Conservation (phyloP, 2,888 invertebrate genomes). For the Chloromyia formosa region DNA sequence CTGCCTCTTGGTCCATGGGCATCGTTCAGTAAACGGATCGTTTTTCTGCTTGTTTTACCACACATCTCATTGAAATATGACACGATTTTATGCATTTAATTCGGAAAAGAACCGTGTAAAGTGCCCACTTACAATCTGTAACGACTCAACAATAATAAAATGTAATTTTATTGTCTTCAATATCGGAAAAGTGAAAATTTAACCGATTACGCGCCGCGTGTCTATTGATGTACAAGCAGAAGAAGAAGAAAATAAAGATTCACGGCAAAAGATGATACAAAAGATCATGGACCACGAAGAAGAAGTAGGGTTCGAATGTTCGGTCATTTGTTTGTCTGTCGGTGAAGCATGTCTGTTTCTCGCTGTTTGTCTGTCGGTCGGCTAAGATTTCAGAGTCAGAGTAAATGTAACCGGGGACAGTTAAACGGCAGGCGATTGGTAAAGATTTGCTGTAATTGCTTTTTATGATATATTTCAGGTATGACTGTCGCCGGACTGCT, state of each 20-base stretch:
- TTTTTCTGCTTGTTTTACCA: slow-evolving; percentile 41
- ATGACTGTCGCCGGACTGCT: slow-evolving; percentile 23
- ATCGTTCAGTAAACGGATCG: slow-evolving; percentile 27
- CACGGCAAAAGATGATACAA: background rate
- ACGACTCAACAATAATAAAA: slow-evolving; percentile 43
- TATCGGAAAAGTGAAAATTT: slow-evolving; percentile 42
- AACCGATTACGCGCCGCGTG: slow-evolving; percentile 30
- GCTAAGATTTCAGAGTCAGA: background rate
- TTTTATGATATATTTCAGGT: slow-evolving; percentile 37
- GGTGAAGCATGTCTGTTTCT: slow-evolving; percentile 8
- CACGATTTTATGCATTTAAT: slow-evolving; percentile 44
- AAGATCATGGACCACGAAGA: background rate
- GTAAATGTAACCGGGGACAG: background rate
- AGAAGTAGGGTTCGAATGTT: background rate
- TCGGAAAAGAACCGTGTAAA: slow-evolving; percentile 41
- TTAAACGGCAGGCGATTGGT: slow-evolving; percentile 34
- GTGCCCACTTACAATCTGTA: slow-evolving; percentile 44
- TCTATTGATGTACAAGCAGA: background rate
- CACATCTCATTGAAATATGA: slow-evolving; percentile 40
- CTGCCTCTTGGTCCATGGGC: background rate
- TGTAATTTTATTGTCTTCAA: slow-evolving; percentile 43
- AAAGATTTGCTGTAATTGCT: slow-evolving; percentile 36
- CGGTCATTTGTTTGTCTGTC: slow-evolving; percentile 25
- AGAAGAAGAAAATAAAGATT: background rate
- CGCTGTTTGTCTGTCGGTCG: background rate